Base-by-base conservation (phyloP, 2,888 invertebrate species). In the Acanthoscelides obtectus region DNA sequence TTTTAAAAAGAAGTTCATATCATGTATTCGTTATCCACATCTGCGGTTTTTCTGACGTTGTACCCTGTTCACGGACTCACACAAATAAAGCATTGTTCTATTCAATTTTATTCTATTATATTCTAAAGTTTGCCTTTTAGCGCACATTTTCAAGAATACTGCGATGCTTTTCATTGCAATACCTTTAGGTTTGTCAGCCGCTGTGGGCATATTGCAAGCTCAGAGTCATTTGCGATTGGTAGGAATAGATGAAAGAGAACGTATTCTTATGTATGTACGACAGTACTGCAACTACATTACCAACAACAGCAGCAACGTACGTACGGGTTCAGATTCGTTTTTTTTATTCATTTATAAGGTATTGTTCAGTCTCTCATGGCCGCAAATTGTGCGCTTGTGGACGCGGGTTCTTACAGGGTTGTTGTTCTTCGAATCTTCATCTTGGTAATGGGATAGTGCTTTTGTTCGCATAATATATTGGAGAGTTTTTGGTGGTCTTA, bases 281-380 rank as follows among this genome's bases (percentile, higher is more conserved):
- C 45, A 45, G 45, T 17, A 45, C 45, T 6, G 17, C 45, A 12
- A 45, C 45, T 45, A 45, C 45, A 45, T 17, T 45, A 45, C 45
- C 45, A 45, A 45, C 5, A 4, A 45, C 45, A 45, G 17, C 45
- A 25, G 25, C 25, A 25, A 25, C 25, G 25, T 25, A 25, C 25
- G 45, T 45, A 12, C 45, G 45, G 17, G 45, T 12, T 45, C 45
- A 45, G 45, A 45, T 45, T 45, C 45, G 45, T 17, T 45, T 75
- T 74, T 75, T 75, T 75, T 75, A 74, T 73, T 74, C 73, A 72
- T 73, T 69, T 73, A 74, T 75, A 74, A 73, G 74, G 74, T 74
- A 75, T 75, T 75, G 74, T 75, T 71, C 70, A 68, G 69, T 73
- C 74, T 45, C 45, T 75, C 74, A 75, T 71, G 73, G 73, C 71